Percentiles rank a stretch among this genome's conserved stretches.
phyloP scores from a whole-genome alignment of 2,113 vertebrate species.

The Nematolebias whitei region DNA sequence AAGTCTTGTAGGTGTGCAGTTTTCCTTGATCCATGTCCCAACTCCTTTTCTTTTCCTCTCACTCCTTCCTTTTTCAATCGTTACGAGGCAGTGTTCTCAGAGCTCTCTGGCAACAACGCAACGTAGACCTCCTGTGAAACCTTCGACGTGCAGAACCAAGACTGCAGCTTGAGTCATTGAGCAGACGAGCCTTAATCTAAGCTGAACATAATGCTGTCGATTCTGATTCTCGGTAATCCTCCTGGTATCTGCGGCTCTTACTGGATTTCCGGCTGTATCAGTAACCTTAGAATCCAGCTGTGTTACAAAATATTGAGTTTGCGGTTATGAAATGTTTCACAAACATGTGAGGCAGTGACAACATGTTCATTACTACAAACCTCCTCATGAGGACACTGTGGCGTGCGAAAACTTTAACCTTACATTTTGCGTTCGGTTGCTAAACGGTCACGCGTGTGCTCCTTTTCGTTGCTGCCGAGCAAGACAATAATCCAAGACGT shows the following conservation, averaged over 20 bases:
- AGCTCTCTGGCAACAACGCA: slow-evolving; percentile 41
- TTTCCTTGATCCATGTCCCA: slow-evolving; percentile 42
- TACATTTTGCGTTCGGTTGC: neutral
- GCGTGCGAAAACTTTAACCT: neutral
- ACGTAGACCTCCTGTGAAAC: slow-evolving; percentile 39
- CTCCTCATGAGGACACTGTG: neutral
- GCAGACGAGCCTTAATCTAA: slow-evolving; percentile 32
- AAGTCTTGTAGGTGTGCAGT: slow-evolving; percentile 43
- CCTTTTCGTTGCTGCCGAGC: neutral
- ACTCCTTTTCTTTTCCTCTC: slow-evolving; percentile 11
- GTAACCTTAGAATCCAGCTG: slow-evolving; percentile 28
- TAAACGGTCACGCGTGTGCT: neutral
- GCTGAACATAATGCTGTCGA: slow-evolving; percentile 36
- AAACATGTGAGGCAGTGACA: neutral
- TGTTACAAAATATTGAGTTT: slow-evolving; percentile 28
- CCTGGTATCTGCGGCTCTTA: slow-evolving; percentile 23
- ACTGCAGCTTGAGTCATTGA: slow-evolving; percentile 41
- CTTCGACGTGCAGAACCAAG: slow-evolving; percentile 17
- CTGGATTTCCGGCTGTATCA: slow-evolving; percentile 31
- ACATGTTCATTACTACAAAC: slow-evolving; percentile 12
- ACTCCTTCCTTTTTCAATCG: slow-evolving; percentile 24
- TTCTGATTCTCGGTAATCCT: slow-evolving; percentile 43
- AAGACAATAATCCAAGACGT: slow-evolving; percentile 7
- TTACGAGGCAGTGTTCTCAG: slow-evolving; percentile 24
- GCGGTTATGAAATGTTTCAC: slow-evolving; percentile 19